Conservation (phyloP, 1,140 invertebrate genomes). For the Calephelis nemesis region DNA sequence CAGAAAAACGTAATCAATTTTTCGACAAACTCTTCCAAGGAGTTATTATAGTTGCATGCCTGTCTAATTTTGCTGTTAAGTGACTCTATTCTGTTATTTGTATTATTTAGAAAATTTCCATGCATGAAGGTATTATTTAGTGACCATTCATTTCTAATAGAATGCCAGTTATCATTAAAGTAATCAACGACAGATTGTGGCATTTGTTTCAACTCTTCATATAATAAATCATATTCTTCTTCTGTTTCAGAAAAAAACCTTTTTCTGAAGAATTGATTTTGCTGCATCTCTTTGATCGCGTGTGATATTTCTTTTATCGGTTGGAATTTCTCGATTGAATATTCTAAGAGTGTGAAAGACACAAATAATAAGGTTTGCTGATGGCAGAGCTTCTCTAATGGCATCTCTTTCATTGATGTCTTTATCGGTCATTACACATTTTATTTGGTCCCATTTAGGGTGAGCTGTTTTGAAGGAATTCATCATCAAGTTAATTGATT, state of each 20-base stretch:
- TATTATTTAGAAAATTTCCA: constrained; percentile 13
- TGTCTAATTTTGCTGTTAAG: constrained; percentile 11
- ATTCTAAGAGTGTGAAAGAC: constrained; percentile 18
- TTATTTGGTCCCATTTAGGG: constrained; percentile 10
- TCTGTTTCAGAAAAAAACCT: not conserved
- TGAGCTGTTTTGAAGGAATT: constrained; percentile 2
- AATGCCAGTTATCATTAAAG: constrained; percentile 6
- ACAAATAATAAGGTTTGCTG: constrained; percentile 16
- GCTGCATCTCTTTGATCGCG: no score
- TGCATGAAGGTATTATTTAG: constrained; percentile 13
- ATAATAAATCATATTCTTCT: constrained; percentile 14
- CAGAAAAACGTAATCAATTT: constrained; percentile 3
- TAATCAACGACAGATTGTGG: not conserved
- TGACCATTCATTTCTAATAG: constrained; percentile 14
- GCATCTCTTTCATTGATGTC: constrained; percentile 17
- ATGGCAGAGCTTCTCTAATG: constrained; percentile 1
- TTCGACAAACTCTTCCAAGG: constrained; percentile 7
- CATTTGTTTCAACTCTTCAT: not conserved
- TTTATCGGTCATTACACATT: constrained; percentile 17
- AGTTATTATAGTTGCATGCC: constrained; percentile 5
- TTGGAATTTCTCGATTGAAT: no score
- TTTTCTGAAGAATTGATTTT: constrained; percentile 1
- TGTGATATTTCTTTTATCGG: no score
- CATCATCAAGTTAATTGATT: constrained; percentile 20
- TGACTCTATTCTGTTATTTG: constrained; percentile 9